Evolutionary conservation across 2,888 invertebrate genomes (phyloP).

Genomic region (Amitus sp.): DNA sequence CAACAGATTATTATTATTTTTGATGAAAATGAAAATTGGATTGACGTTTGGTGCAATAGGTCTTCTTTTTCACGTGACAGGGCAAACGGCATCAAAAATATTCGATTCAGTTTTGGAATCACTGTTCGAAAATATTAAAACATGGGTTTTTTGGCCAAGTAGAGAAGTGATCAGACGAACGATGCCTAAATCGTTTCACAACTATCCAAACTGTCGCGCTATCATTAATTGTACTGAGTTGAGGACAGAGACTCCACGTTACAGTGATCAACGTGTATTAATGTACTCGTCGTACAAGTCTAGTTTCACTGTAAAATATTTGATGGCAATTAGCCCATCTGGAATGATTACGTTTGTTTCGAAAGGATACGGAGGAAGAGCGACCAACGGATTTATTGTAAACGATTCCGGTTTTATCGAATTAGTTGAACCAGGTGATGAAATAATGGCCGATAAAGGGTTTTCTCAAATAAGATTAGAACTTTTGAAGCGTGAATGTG

Average conservation of each 20-base stretch:
- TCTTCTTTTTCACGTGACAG: background rate
- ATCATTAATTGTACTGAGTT: constrained; percentile 37
- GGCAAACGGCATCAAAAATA: background rate
- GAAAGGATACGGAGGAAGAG: constrained; percentile 43
- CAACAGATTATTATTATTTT: constrained; percentile 8
- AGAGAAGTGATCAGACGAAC: constrained; percentile 27
- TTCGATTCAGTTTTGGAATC: background rate
- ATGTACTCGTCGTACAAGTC: constrained; percentile 40
- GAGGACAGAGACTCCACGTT: constrained; percentile 20
- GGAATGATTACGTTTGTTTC: constrained; percentile 45
- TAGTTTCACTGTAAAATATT: constrained; percentile 35
- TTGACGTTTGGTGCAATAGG: background rate
- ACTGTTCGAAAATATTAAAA: background rate
- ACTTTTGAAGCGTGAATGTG: constrained; percentile 9
- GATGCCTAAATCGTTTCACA: constrained; percentile 20
- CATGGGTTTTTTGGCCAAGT: constrained; percentile 37
- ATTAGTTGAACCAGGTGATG: constrained; percentile 39
- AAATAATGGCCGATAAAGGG: constrained; percentile 21
- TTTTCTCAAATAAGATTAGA: constrained; percentile 5
- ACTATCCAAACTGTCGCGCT: constrained; percentile 30
- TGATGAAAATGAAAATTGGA: constrained; percentile 14
- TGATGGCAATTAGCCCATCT: constrained; percentile 38
- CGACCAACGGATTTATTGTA: constrained; percentile 41
- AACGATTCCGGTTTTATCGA: constrained; percentile 43
- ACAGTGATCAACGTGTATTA: constrained; percentile 28